A percentile compares a stretch with the other conserved stretches of the same genome.
Conservation (phyloP, 2,113 vertebrate species). For the Lycocorax pyrrhopterus region DNA sequence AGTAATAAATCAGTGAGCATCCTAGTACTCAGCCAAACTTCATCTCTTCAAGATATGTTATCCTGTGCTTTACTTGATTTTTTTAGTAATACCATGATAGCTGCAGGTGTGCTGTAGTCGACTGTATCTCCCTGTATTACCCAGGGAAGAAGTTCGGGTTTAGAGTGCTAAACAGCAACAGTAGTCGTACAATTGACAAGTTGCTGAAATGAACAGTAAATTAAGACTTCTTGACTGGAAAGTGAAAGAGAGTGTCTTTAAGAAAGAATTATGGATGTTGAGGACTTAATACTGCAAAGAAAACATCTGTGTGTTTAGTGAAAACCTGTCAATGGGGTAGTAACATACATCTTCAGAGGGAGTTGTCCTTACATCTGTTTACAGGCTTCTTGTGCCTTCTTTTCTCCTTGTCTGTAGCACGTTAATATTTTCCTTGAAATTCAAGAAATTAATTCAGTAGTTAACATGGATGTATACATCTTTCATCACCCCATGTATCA, state of each 20-base stretch:
- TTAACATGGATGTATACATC: not conserved
- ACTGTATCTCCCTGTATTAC: not conserved
- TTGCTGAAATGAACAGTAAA: not conserved
- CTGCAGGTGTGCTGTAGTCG: not conserved
- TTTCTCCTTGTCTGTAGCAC: not conserved
- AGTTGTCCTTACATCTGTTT: not conserved
- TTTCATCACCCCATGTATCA: not conserved
- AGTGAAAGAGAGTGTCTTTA: not conserved
- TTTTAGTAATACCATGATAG: not conserved
- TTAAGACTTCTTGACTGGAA: not conserved
- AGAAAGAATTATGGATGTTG: not conserved
- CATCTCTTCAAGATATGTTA: not conserved
- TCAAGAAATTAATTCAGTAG: not conserved
- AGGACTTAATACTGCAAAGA: not conserved
- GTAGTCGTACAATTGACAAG: not conserved
- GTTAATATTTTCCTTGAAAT: not conserved
- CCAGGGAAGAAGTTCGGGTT: not conserved
- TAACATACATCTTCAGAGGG: not conserved
- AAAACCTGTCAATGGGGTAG: not conserved
- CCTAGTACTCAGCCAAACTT: not conserved
- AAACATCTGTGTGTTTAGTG: not conserved
- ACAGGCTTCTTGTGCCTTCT: not conserved
- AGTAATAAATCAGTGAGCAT: not conserved
- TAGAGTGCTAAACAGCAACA: not conserved
- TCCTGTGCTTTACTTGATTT: not conserved